A percentile compares a stretch with the other conserved stretches of the same genome.
Conservation (phyloP, 2,113 vertebrate genomes). For the Holacanthus passer region DNA sequence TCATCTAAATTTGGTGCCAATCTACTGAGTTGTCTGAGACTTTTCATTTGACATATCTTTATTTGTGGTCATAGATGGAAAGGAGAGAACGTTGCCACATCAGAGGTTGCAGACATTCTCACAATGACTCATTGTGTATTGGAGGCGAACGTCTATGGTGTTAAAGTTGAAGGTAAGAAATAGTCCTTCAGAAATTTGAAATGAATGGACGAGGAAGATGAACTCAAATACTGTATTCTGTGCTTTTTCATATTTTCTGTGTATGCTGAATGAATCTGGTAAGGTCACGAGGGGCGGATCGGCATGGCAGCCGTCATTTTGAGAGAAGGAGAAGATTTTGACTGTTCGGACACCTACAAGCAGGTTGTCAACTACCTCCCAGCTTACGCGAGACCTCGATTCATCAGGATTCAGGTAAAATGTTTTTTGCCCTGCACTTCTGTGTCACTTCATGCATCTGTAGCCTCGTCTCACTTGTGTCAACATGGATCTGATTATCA, state of each 20-base stretch:
- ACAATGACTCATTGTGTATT: constrained; percentile 81
- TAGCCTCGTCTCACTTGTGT: neutral
- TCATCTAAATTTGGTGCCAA: neutral
- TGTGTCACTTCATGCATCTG: neutral
- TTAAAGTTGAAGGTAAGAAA: constrained; percentile 88
- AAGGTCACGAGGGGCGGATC: constrained; percentile 91
- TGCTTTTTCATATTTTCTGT: neutral
- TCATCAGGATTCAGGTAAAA: constrained; percentile 90
- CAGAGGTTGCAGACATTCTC: constrained; percentile 88
- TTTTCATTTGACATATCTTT: neutral
- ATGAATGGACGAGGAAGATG: neutral
- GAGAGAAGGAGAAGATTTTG: constrained; percentile 82
- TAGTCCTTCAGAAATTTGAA: too few species aligned
- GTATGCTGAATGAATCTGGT: neutral
- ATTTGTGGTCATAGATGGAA: constrained; percentile 87
- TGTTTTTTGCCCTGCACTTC: neutral
- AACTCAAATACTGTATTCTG: neutral
- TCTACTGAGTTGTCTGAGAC: too few species aligned
- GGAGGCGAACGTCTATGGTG: constrained; percentile 92
- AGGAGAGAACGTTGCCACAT: constrained; percentile 95
- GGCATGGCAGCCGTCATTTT: constrained; percentile 91
- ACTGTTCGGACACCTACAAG: constrained; percentile 80
- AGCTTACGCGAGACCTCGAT: constrained; percentile 88
- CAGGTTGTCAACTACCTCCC: constrained; percentile 84
- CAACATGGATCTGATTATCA: neutral